Base-by-base conservation (phyloP, 2,797 vertebrate genomes). In the Pseudochromis fuscus region DNA sequence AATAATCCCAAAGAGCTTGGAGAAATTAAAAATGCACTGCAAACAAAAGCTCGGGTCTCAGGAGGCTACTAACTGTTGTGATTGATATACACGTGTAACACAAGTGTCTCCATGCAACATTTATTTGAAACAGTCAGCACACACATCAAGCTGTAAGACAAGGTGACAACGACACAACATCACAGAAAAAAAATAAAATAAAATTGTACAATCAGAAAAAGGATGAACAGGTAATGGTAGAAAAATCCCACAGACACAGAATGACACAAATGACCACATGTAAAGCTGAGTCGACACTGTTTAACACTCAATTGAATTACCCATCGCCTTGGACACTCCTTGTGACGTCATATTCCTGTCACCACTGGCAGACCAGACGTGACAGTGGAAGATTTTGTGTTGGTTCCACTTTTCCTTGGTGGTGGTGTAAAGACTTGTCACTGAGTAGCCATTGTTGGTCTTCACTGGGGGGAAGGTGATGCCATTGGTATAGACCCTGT, bases 331-430 rank as follows among this genome's bases (percentile, higher is more conserved):
- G 12, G 76, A 83, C 15, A 73, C 72, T 2, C 0, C 2, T 1
- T 0, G 0, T 5, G 3, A 0, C 15, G 0, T 4, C 5, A 7
- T 49, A 1, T 4, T 0, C 0, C 0, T 0, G 2, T 16, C 3
- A 1, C 3, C 5, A 4, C 37, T 37, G 31, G 27, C 37, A n/a
- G n/a, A 0, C 50, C 16, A 49, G 13, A 44, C 49, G 11, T n/a
- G 1, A 58, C 81, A 82, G 38, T 1, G 0, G 27, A 63, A 67
- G 4, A 0, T 16, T 2, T 0, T 0, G 2, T 0, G 0, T 0
- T 3, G 0, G 0, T 71, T 0, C 81, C 81, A 80, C 10, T 67
- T 61, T 0, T 12, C 0, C 24, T 44, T 71, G 4, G 21, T 37
- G 33, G 30, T 61, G 21, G 2, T 57, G 75, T 81, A 79, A 64